Base-by-base conservation (phyloP, 2,797 vertebrate genomes). In the Girardinus metallicus region DNA sequence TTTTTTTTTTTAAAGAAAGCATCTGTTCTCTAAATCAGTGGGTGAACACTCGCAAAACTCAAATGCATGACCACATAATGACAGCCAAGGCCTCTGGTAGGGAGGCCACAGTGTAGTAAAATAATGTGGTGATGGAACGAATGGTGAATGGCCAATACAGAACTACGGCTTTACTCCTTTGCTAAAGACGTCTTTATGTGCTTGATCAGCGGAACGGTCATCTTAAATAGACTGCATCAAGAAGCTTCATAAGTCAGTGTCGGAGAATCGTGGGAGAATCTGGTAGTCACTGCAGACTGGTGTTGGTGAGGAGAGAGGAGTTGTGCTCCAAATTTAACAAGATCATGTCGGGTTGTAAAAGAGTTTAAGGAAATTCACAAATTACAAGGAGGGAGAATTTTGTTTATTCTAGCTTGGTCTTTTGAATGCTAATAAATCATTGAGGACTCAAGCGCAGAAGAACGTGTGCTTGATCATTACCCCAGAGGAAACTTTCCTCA, bases 31-130 rank as follows among this genome's bases (percentile, higher is more conserved):
- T 87, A 94, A 96, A 95, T 95, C 91, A 94, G 90, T 93, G 90
- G 87, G 85, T 80, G 79, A 94, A 82, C 53, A 89, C 90, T 93
- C 76, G 84, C 88, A 91, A 91, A 95, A 92, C 76, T 91, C 86
- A 94, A 94, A 95, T 85, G 94, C 78, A 83, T 90, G 57, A 93
- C 93, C 91, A 81, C 93, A 87, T 95, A 95, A 95, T 95, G 93
- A 95, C 92, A 94, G 93, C 95, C 93, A 93, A 88, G 88, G 90
- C 74, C 80, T 93, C 87, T 90, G 89, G 86, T 84, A 88, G 75
- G 82, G 88, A 90, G 85, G 90, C 92, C 90, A 84, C 91, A 92
- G 86, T 82, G 83, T 90, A 83, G 87, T 94, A 91, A 93, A 93
- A 92, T 85, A 87, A 87, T 73, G 87, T 83, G 74, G 80, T 74